A percentile compares a stretch with the other conserved stretches of the same genome.
Conservation (phyloP, 1,140 invertebrate species). For the Diabrotica virgifera region DNA sequence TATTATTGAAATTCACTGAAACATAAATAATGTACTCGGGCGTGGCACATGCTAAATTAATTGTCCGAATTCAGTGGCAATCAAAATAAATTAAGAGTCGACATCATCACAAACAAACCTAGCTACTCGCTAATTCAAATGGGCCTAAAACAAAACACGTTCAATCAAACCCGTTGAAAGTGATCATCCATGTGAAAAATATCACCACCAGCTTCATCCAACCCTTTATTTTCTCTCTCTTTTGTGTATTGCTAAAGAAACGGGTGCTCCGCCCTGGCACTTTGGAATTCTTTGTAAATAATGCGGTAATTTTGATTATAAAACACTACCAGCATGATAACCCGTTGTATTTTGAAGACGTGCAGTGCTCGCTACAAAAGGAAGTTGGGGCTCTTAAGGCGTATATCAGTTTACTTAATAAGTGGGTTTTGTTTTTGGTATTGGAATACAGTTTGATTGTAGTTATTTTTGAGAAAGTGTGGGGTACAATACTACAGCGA, state of each 20-base stretch:
- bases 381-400: not conserved
- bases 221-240: not conserved
- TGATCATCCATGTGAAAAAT: not conserved
- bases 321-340: slow-evolving; percentile 2
- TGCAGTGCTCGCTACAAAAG: not conserved
- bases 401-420: slow-evolving; percentile 1
- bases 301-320: not conserved
- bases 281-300: not conserved
- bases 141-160: not conserved
- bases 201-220: not conserved
- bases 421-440: not conserved
- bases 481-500: not conserved
- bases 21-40: not conserved
- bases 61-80: not conserved
- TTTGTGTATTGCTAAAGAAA: not conserved
- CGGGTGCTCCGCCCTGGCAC: not conserved
- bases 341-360: not conserved
- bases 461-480: not conserved
- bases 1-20: slow-evolving; percentile 5
- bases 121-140: no score
- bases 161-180: not conserved
- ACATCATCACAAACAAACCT: not conserved
- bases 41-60: slow-evolving; percentile 5
- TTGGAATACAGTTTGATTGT: not conserved
- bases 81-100: not conserved